These are phyloP conservation scores for Botia kubotai DNA, from an alignment of 2,797 vertebrate species.

Conservation along the genomic window DNA sequence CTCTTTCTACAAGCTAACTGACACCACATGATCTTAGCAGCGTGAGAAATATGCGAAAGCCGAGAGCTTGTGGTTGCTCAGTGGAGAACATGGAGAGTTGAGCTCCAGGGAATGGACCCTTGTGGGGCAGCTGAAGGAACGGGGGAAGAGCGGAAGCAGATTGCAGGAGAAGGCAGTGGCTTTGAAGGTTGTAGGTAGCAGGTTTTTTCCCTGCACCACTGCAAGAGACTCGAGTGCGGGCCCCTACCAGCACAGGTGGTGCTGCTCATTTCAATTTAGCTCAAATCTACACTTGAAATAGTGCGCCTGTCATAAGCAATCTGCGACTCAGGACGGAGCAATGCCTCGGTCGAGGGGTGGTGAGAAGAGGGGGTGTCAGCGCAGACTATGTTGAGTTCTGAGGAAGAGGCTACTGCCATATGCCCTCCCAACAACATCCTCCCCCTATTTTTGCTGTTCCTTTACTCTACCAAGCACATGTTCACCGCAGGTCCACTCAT, in stretches of 20 bases:
- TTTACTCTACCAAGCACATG: constrained; percentile 67
- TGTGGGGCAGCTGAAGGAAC: constrained; percentile 39
- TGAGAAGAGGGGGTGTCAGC: constrained; percentile 34
- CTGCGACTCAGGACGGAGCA: constrained; percentile 74
- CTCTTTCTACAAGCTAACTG: constrained; percentile 33
- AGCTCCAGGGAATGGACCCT: constrained; percentile 44
- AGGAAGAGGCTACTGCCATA: constrained; percentile 55
- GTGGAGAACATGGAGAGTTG: constrained; percentile 9
- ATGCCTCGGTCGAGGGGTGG: constrained; percentile 59
- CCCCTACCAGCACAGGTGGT: constrained; percentile 77
- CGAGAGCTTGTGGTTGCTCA: constrained; percentile 28
- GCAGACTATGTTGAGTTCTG: constrained; percentile 49
- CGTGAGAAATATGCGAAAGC: constrained; percentile 43
- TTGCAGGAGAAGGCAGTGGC: constrained; percentile 70
- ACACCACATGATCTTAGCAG: constrained; percentile 51
- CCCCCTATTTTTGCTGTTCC: constrained; percentile 57
- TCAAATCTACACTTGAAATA: constrained; percentile 81
- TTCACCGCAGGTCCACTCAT: constrained; percentile 60
- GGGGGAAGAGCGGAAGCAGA: constrained; percentile 70
- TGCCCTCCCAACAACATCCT: constrained; percentile 25
- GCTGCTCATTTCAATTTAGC: constrained; percentile 82
- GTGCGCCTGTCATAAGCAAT: constrained; percentile 77
- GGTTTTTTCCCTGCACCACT: constrained; percentile 52
- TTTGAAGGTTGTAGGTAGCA: constrained; percentile 74
- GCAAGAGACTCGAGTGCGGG: constrained; percentile 36